phyloP scores from a whole-genome alignment of 2,113 vertebrate species.

The Corythaeola cristata region DNA sequence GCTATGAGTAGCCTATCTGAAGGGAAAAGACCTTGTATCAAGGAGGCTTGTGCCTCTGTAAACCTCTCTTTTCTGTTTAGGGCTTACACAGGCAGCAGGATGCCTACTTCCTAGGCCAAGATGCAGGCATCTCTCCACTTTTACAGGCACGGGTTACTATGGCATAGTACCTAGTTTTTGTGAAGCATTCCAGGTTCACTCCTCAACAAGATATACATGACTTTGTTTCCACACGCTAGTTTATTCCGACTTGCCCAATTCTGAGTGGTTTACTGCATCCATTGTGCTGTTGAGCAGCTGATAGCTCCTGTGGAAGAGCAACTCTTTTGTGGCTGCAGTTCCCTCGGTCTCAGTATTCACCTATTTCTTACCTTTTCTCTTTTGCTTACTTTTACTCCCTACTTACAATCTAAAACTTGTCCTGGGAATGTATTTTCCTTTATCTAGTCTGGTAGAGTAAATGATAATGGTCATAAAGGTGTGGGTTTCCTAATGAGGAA shows the following conservation, averaged over 20 bases:
- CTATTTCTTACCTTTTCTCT: background rate
- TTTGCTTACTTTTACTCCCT: background rate
- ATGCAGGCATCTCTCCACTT: background rate
- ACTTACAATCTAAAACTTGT: background rate
- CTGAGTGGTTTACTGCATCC: background rate
- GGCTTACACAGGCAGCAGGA: background rate
- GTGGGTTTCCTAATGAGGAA: background rate
- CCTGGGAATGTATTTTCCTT: background rate
- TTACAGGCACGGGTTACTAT: background rate
- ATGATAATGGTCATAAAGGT: background rate
- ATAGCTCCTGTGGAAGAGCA: background rate
- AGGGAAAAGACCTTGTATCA: background rate
- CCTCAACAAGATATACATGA: background rate
- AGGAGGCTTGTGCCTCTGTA: background rate
- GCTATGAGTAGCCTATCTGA: background rate
- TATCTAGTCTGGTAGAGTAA: background rate
- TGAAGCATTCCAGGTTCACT: background rate
- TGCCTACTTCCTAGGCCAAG: background rate
- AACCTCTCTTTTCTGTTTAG: background rate
- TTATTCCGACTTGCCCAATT: background rate
- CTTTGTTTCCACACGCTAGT: background rate
- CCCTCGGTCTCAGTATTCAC: fast-evolving
- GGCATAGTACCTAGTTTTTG: background rate
- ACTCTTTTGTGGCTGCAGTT: background rate
- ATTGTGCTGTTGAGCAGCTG: background rate